Evolutionary conservation across 2,797 vertebrate genomes (phyloP), one percentile per base, ranked within the genome.

Genomic region (Falco biarmicus): DNA sequence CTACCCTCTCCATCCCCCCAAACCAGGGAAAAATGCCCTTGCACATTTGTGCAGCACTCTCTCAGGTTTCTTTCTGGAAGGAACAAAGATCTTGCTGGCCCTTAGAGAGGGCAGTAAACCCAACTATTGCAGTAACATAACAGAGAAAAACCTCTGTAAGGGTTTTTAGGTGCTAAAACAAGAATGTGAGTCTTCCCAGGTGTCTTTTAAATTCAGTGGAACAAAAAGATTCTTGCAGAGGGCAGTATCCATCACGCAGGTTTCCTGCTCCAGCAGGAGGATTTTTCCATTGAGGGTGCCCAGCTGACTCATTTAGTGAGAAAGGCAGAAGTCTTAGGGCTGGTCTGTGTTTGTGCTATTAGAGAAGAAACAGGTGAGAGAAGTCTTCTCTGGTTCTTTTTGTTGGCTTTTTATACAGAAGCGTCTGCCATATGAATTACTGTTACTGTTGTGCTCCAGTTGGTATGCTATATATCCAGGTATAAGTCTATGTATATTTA

Each of bases 291-390:
- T 50, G 31, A n/a, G 5, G 3, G 5, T 59, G 8, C 29, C 12
- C 29, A 29, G 7, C 5, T 80, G 64, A 7, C 25, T 68, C 4
- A 14, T 56, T 63, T 21, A 19, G 6, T 51, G 74, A 31, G 10
- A 74, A 81, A 45, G 28, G 4, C 50, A 54, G 41, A 32, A 63
- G 19, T 3, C 13, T 87, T 65, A 45, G 17, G 14, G 19, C 51
- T 89, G 24, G 11, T 57, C 21, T 71, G 16, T 0, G 1, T 22
- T 2, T 53, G n/a, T 3, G 0, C 5, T 43, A 59, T 0, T 0
- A 56, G 16, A 65, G 32, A 31, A 80, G 29, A 70, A 54, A 53
- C 17, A 57, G 26, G 18, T 25, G 8, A 64, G 15, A 50, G 26
- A n/a, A 54, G 14, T 61, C 14, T 26, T 53, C 51, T 74, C 13